A percentile compares a stretch with the other conserved stretches of the same genome.
These are phyloP conservation scores for Bubo blakistoni DNA, from an alignment of 2,113 vertebrate species.

Conservation along the genomic window DNA sequence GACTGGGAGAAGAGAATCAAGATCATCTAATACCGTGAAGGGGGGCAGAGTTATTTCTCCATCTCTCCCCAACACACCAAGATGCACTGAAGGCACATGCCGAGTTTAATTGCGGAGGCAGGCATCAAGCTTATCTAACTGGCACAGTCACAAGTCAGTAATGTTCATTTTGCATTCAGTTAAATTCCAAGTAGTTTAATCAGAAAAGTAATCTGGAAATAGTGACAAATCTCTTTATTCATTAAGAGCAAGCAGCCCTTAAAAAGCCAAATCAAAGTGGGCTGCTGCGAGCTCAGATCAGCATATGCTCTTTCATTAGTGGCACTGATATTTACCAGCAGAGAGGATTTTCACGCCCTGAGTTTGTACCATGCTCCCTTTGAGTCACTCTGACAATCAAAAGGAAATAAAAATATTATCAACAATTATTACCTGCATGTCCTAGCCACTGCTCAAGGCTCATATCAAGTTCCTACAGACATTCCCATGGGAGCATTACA, in stretches of 20 bases:
- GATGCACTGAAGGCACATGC: not conserved
- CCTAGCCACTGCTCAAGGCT: not conserved
- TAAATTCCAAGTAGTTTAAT: not conserved
- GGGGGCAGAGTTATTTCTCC: not conserved
- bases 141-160: not conserved
- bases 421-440: not conserved
- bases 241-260: not conserved
- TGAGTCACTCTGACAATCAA: not conserved
- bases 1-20: not conserved
- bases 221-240: not conserved
- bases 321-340: not conserved
- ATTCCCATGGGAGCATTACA: not conserved
- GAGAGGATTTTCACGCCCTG: not conserved
- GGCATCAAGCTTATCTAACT: not conserved
- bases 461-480: not conserved
- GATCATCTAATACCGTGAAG: not conserved
- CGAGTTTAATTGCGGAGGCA: not conserved
- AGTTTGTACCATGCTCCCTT: not conserved
- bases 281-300: not conserved
- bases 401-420: not conserved
- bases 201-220: constrained; percentile 9
- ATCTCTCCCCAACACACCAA: not conserved
- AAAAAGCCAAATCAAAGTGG: not conserved
- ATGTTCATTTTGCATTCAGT: not conserved
- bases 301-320: not conserved